These are phyloP conservation scores for Cataglyphis albicans DNA, from an alignment of 2,888 invertebrate genomes.

Conservation along the genomic window DNA sequence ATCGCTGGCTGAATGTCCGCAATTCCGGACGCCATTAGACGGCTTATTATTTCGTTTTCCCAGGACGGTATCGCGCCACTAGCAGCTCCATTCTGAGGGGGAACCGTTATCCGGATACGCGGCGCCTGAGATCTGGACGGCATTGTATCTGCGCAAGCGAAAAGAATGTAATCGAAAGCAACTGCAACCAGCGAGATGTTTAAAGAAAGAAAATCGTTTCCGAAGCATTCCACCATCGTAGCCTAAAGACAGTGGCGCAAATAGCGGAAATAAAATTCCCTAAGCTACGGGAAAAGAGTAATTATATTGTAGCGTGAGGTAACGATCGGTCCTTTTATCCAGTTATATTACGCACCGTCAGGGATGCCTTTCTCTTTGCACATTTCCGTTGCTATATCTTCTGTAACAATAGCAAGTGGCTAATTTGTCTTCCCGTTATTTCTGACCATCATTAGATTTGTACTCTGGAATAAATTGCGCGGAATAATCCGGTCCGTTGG, in stretches of 20 bases:
- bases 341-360: conserved; percentile 9
- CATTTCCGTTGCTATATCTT: conserved; percentile 14
- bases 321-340: conserved; percentile 42
- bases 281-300: conserved; percentile 14
- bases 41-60: conserved; percentile 83
- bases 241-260: conserved; percentile 23
- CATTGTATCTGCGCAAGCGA: conserved; percentile 61
- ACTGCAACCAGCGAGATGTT: conserved; percentile 55
- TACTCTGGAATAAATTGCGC: conserved; percentile 63
- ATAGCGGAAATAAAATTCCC: conserved; percentile 41
- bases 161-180: conserved; percentile 67
- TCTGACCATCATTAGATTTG: conserved; percentile 51
- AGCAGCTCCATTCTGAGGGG: conserved; percentile 66
- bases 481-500: conserved; percentile 66
- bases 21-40: conserved; percentile 80
- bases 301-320: conserved; percentile 24
- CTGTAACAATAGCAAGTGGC: conserved; percentile 18
- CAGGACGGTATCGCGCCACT: conserved; percentile 74
- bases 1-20: conserved; percentile 81
- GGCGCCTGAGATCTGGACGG: conserved; percentile 61
- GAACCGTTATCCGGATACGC: conserved; percentile 68
- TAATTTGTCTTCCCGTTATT: conserved; percentile 46
- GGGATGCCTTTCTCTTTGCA: neutral
- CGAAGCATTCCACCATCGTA: conserved; percentile 28
- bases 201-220: conserved; percentile 44